These are phyloP conservation scores for Habropoda laboriosa DNA, from an alignment of 1,140 invertebrate genomes.

Conservation along the genomic window DNA sequence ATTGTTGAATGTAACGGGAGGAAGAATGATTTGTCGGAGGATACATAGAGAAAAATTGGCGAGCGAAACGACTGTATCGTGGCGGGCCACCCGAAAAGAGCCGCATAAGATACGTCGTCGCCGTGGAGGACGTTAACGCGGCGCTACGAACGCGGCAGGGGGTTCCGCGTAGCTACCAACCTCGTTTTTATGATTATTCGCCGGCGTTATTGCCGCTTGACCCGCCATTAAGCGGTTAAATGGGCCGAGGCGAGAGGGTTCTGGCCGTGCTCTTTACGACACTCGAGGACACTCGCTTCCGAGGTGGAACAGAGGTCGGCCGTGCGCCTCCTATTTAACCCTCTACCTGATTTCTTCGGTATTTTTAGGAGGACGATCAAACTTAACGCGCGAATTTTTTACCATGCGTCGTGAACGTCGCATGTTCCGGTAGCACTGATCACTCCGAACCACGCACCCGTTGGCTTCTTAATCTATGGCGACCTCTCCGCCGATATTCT, in stretches of 20 bases:
- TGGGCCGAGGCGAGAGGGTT: conserved; percentile 58
- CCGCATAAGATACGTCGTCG: conserved; percentile 58
- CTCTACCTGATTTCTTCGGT: conserved; percentile 32
- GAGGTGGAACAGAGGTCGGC: conserved; percentile 45
- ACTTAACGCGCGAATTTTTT: conserved; percentile 18
- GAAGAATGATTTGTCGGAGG: neutral
- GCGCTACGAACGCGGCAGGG: conserved; percentile 62
- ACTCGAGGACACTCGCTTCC: conserved; percentile 49
- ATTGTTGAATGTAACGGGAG: neutral
- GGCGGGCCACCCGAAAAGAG: conserved; percentile 2
- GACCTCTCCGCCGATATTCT: neutral
- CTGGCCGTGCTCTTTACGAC: conserved; percentile 62
- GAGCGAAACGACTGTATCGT: neutral
- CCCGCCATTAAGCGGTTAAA: conserved; percentile 75
- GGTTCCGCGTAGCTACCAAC: conserved; percentile 67
- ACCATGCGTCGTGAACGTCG: neutral
- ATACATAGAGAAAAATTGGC: neutral
- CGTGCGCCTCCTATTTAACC: conserved; percentile 31
- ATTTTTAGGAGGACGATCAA: conserved; percentile 17
- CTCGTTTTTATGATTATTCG: conserved; percentile 75
- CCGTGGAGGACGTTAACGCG: conserved; percentile 55
- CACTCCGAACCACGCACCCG: neutral
- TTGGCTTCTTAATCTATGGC: too few relatives aligned
- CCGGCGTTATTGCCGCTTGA: conserved; percentile 74
- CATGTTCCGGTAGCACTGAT: neutral